phyloP scores from a whole-genome alignment of 2,113 vertebrate genomes.

The Cyrtonyx montezumae region DNA sequence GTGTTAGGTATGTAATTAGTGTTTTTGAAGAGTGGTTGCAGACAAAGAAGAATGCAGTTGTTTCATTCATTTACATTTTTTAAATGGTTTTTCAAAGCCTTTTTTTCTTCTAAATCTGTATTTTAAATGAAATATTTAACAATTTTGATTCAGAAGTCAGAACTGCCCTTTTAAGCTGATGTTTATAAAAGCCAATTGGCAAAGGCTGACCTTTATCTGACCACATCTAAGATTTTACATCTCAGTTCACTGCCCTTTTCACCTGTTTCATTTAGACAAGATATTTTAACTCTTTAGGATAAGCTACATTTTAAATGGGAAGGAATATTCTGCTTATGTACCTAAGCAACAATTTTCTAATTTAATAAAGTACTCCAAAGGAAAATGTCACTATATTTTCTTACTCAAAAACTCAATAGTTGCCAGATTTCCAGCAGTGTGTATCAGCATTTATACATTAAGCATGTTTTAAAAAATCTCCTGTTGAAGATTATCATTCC shows the following conservation, averaged over 20 bases:
- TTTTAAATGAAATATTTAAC: conserved; percentile 60
- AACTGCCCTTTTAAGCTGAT: conserved; percentile 72
- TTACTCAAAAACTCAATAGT: conserved; percentile 9
- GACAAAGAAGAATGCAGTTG: conserved; percentile 11
- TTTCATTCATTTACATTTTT: conserved; percentile 44
- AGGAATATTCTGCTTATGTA: conserved; percentile 33
- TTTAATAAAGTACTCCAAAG: conserved; percentile 29
- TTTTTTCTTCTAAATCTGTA: conserved; percentile 19
- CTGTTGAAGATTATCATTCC: conserved; percentile 57
- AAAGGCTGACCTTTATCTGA: conserved; percentile 74
- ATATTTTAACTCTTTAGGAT: conserved; percentile 48
- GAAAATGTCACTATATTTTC: conserved; percentile 24
- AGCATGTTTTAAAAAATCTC: conserved; percentile 29
- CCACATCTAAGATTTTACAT: conserved; percentile 65
- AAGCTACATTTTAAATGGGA: conserved; percentile 24
- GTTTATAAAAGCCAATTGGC: conserved; percentile 71
- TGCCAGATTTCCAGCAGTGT: conserved; percentile 23
- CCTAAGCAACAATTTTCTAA: conserved; percentile 31
- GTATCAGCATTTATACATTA: conserved; percentile 34
- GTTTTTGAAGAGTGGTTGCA: conserved; percentile 8
- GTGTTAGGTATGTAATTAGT: neutral
- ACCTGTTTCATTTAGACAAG: conserved; percentile 63
- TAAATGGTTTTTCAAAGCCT: conserved; percentile 9
- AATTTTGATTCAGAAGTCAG: conserved; percentile 61
- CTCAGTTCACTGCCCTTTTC: conserved; percentile 71